Percentiles rank a stretch among this genome's conserved stretches.
Conservation (phyloP, 1,140 invertebrate genomes). For the Eumaeus atala region DNA sequence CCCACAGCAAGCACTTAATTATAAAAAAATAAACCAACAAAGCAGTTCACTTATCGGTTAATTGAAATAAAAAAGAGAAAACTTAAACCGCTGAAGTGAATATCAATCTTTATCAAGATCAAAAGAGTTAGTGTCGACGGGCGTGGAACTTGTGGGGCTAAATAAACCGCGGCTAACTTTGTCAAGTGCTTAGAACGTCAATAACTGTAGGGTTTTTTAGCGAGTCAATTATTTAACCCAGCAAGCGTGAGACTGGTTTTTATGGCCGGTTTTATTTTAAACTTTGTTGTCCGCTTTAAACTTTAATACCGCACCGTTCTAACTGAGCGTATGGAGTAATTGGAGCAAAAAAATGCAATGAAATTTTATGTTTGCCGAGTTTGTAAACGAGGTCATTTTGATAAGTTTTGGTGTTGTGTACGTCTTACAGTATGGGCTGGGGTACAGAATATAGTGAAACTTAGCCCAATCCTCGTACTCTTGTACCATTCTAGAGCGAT, state of each 20-base stretch:
- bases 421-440: too few species aligned
- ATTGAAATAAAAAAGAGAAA: not conserved
- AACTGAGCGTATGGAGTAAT: too few species aligned
- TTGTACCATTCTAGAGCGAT: too few species aligned
- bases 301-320: not conserved
- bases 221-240: constrained; percentile 22
- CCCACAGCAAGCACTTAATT: too few species aligned
- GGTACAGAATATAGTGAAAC: too few species aligned
- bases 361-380: too few species aligned
- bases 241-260: constrained; percentile 17
- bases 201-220: constrained; percentile 20
- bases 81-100: not conserved
- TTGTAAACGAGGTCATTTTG: too few species aligned
- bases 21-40: too few species aligned
- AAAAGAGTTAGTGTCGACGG: constrained; percentile 7
- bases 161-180: constrained; percentile 18
- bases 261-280: constrained; percentile 18
- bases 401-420: too few species aligned
- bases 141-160: constrained; percentile 11
- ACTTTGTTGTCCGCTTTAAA: constrained; percentile 12
- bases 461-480: too few species aligned
- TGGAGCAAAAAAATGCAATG: too few species aligned
- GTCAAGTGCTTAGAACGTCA: constrained; percentile 21
- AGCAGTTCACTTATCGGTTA: not conserved
- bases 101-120: constrained; percentile 9